Conservation (phyloP, 2,797 vertebrate genomes). For the Poeciliopsis turneri region DNA sequence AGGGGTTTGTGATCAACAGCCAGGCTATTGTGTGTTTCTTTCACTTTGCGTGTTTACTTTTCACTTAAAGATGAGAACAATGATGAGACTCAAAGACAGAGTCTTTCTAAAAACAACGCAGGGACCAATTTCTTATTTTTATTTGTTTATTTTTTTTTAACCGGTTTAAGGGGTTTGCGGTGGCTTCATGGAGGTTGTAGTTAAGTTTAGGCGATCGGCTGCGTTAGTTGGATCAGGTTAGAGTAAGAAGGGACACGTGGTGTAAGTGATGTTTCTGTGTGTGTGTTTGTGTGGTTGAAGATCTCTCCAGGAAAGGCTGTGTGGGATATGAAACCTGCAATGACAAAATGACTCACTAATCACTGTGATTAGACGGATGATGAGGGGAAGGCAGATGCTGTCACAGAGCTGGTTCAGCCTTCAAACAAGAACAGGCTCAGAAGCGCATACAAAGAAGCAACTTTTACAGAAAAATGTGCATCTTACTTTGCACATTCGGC, state of each 20-base stretch:
- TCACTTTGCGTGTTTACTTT: neutral
- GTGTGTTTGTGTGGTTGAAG: constrained; percentile 29
- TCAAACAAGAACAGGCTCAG: constrained; percentile 24
- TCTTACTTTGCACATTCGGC: neutral
- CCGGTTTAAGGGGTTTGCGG: neutral
- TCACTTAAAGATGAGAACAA: neutral
- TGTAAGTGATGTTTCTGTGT: constrained; percentile 9
- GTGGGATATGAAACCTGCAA: constrained; percentile 71
- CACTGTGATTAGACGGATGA: constrained; percentile 72
- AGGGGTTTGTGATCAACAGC: constrained; percentile 66
- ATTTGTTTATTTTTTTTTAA: neutral
- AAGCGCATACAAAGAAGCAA: constrained; percentile 16
- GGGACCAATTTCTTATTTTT: neutral
- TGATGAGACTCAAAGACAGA: neutral
- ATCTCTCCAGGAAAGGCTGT: constrained; percentile 39
- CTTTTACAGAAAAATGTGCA: neutral
- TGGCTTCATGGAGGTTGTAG: neutral
- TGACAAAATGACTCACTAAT: constrained; percentile 77
- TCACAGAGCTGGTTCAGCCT: constrained; percentile 33
- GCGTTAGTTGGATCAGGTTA: neutral
- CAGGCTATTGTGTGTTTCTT: constrained; percentile 25
- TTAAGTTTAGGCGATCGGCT: neutral
- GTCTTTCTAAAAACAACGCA: neutral
- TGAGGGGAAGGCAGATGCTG: constrained; percentile 43
- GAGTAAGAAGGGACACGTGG: neutral